Base-by-base conservation (phyloP, 2,888 invertebrate species). In the Macropis europaea region DNA sequence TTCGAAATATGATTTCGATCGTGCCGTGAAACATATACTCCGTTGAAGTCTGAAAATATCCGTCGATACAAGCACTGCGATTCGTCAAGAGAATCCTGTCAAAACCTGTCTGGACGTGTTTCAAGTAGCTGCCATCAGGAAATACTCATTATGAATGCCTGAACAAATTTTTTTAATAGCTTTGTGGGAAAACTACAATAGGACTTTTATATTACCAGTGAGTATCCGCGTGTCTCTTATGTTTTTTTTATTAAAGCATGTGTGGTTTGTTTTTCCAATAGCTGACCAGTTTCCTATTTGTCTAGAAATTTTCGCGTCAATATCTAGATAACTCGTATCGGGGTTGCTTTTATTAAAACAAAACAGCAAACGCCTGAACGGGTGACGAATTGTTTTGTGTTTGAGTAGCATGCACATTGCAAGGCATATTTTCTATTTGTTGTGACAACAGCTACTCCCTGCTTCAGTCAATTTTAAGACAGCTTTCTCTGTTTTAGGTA, bases 21-120 rank as follows among this genome's bases (percentile, higher is more conserved):
- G 15, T 43, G 15, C 15, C 34, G 64, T 47, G 54, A 45, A 26
- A 19, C 26, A 40, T 17, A 15, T 43, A 62, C 5, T 68, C 28
- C 36, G 19, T 3, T 32, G 17, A 38, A 47, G 15, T 9, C 4
- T 34, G 26, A 15, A 34, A 13, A 24, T 15, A 67, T 43, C 22
- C 62, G 15, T 40, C 19, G 17, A 32, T 3, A 15, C n/a, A 28
- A 13, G 30, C 34, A 36, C 7, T 9, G 34, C 22, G 22, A 43
- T 40, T 38, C 19, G 43, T 38, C 11, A 47, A 48, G 36, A n/a
- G 34, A 53, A 48, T 45, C 42, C 54, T 81, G 77, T 82, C 75
- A 76, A 81, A 78, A 82, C 81, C 66, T 61, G 84, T 72, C 59
- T 70, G 61, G 68, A 73, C 79, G 63, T 78, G 82, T 78, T 78